Conservation (phyloP, 2,113 vertebrate genomes). For the Caracal caracal region DNA sequence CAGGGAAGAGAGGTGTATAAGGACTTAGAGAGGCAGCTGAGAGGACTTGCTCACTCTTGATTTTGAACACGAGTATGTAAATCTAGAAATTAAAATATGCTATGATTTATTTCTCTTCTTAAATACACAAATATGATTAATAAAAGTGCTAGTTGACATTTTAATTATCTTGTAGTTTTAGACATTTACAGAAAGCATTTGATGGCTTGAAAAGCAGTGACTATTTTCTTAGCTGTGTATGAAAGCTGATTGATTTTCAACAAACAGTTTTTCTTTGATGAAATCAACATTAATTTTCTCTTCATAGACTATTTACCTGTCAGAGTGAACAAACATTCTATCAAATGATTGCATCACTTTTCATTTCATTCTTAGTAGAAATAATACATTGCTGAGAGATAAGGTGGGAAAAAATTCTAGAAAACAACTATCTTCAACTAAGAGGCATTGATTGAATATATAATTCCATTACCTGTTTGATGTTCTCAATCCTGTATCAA, state of each 20-base stretch:
- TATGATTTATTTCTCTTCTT: neutral
- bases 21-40: neutral
- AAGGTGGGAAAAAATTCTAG: neutral
- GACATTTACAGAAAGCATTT: constrained; percentile 38
- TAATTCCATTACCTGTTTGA: neutral
- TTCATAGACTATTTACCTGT: constrained; percentile 54
- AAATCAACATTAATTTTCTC: constrained; percentile 64
- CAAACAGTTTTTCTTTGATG: constrained; percentile 53
- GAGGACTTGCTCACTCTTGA: neutral
- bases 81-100: neutral
- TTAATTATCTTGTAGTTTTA: constrained; percentile 51
- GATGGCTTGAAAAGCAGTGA: constrained; percentile 24
- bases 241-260: constrained; percentile 47
- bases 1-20: neutral
- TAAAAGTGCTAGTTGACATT: constrained; percentile 12
- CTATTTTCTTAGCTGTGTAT: constrained; percentile 39
- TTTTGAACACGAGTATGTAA: neutral
- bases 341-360: constrained; percentile 58
- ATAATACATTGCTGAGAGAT: constrained; percentile 1
- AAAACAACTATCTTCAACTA: neutral
- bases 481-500: constrained; percentile 20
- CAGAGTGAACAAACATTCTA: constrained; percentile 45
- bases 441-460: neutral
- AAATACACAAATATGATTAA: neutral
- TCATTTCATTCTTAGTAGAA: constrained; percentile 53